phyloP scores from a whole-genome alignment of 2,888 invertebrate species.

The Atherix ibis region DNA sequence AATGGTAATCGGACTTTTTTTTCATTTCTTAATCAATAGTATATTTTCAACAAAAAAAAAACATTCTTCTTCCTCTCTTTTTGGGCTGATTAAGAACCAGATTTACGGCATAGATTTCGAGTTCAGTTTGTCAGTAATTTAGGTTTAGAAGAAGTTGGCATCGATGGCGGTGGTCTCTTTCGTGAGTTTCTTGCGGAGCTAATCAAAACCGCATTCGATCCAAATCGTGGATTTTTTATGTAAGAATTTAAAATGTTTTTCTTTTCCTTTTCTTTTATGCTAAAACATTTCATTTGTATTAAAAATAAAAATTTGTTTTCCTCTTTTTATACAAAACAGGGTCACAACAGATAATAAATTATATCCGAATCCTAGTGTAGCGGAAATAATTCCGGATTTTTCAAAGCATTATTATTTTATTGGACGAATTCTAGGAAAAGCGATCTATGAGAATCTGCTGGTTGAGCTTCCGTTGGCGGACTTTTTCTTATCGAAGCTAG shows the following conservation, averaged over 20 bases:
- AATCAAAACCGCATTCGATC: conserved; percentile 89
- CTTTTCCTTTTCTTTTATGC: not conserved
- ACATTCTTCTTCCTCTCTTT: not conserved
- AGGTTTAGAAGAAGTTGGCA: conserved; percentile 88
- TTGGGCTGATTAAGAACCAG: conserved; percentile 64
- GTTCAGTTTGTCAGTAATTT: conserved; percentile 82
- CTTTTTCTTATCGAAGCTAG: conserved; percentile 81
- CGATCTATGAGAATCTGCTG: conserved; percentile 85
- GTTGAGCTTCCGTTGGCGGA: conserved; percentile 91
- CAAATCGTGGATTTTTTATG: conserved; percentile 83
- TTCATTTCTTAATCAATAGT: too few species aligned
- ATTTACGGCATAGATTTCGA: conserved; percentile 68
- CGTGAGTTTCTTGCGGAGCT: conserved; percentile 89
- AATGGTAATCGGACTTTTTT: conserved; percentile 49
- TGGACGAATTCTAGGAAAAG: conserved; percentile 88
- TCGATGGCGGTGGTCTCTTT: conserved; percentile 95
- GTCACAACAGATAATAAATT: conserved; percentile 82
- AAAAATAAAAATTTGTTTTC: not conserved
- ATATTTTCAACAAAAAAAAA: not conserved
- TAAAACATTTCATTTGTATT: conserved; percentile 8
- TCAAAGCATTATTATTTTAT: conserved; percentile 86
- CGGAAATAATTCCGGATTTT: conserved; percentile 70
- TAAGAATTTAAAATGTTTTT: conserved; percentile 21
- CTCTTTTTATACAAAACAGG: conserved; percentile 18
- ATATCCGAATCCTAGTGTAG: conserved; percentile 91